Evolutionary conservation across 2,113 vertebrate genomes (phyloP).

Genomic region (Colius striatus): DNA sequence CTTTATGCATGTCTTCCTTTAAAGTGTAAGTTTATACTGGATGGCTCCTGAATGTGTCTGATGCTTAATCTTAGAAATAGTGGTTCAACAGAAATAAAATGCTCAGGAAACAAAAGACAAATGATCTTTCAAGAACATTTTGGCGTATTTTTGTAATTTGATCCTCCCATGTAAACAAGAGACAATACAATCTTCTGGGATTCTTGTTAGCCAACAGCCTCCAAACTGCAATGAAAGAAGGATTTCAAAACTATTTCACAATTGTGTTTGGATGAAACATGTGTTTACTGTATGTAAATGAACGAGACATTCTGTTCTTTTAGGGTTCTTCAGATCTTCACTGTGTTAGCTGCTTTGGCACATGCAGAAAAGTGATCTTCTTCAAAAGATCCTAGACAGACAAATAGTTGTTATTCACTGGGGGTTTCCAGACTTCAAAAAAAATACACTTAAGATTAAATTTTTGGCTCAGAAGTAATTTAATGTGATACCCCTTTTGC

Average conservation of each 20-base stretch:
- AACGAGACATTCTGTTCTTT: conserved; percentile 78
- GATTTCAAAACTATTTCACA: conserved; percentile 76
- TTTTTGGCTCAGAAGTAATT: background rate
- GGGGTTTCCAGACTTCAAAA: background rate
- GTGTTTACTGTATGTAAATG: conserved; percentile 81
- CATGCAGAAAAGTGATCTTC: background rate
- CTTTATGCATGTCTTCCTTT: conserved; percentile 36
- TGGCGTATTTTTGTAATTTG: conserved; percentile 54
- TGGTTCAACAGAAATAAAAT: conserved; percentile 29
- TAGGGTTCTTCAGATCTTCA: conserved; percentile 25
- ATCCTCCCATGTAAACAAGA: conserved; percentile 70
- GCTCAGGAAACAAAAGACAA: conserved; percentile 56
- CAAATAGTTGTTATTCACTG: background rate
- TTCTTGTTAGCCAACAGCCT: conserved; percentile 58
- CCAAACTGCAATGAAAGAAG: conserved; percentile 67
- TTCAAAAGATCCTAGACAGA: conserved; percentile 40
- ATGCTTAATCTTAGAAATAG: conserved; percentile 46
- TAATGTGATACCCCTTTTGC: background rate
- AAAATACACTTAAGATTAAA: background rate
- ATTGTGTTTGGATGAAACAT: conserved; percentile 70
- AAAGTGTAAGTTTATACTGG: conserved; percentile 33
- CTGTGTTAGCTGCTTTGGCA: conserved; percentile 27
- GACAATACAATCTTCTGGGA: conserved; percentile 65
- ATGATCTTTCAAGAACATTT: conserved; percentile 57
- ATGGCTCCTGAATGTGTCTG: conserved; percentile 45